phyloP scores from a whole-genome alignment of 2,888 invertebrate genomes.

The Cylloceria caligata region DNA sequence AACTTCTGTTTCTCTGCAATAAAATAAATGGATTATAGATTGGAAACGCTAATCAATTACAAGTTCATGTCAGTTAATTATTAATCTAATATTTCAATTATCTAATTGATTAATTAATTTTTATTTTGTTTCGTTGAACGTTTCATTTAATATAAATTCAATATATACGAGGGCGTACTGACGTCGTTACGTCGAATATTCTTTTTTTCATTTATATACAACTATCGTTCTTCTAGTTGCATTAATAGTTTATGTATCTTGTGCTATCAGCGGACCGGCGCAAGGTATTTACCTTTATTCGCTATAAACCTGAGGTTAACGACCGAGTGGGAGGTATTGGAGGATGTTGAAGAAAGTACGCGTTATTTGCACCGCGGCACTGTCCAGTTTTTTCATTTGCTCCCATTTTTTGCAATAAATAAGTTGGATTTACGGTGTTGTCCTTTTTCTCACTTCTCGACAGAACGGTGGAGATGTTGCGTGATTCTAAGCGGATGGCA shows the following conservation, averaged over 20 bases:
- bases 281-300: slow-evolving; percentile 77
- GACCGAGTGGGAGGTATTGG: slow-evolving; percentile 39
- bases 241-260: slow-evolving; percentile 76
- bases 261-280: slow-evolving; percentile 70
- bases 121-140: background rate
- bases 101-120: background rate
- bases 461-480: slow-evolving; percentile 27
- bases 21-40: background rate
- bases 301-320: slow-evolving; percentile 73
- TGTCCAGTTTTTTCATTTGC: slow-evolving; percentile 41
- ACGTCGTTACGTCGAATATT: background rate
- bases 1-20: background rate
- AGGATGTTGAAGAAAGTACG: slow-evolving; percentile 47
- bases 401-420: slow-evolving; percentile 43
- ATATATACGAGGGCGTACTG: background rate
- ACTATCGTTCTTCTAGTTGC: slow-evolving; percentile 70
- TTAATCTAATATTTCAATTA: background rate
- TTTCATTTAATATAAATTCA: background rate
- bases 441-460: slow-evolving; percentile 25
- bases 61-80: too few species aligned
- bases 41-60: background rate
- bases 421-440: slow-evolving; percentile 47
- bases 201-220: background rate
- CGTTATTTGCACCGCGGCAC: slow-evolving; percentile 13
- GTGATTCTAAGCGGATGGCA: background rate